A percentile compares a stretch with the other conserved stretches of the same genome.
These are phyloP conservation scores for Drosophila kanapiae DNA, from an alignment of 1,140 invertebrate species.

Conservation along the genomic window DNA sequence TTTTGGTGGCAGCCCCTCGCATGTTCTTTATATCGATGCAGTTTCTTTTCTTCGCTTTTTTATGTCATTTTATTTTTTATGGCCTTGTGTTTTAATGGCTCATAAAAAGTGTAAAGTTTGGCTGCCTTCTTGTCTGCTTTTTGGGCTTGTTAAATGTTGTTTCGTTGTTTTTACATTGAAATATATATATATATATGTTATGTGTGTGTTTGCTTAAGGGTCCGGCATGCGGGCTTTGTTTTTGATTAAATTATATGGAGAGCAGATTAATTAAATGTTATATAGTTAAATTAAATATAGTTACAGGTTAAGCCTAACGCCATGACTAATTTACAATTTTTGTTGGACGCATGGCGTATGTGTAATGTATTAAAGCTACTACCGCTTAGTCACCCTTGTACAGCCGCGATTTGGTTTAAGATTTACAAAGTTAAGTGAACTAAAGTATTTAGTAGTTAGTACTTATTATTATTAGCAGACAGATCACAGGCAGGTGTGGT, in stretches of 20 bases:
- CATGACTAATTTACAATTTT: neutral
- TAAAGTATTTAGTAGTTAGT: neutral
- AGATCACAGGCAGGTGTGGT: neutral
- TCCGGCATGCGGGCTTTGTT: too few species aligned
- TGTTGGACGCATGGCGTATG: neutral
- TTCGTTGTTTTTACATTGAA: neutral
- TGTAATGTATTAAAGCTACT: neutral
- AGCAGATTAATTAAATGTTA: too few species aligned
- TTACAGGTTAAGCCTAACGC: too few species aligned
- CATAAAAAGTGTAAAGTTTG: constrained; percentile 70
- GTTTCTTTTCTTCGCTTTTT: constrained; percentile 14
- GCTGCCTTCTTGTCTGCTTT: constrained; percentile 7
- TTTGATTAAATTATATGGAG: too few species aligned
- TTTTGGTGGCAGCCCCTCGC: neutral
- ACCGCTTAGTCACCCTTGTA: too few species aligned
- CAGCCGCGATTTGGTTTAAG: too few species aligned
- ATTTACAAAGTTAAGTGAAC: too few species aligned
- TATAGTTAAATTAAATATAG: too few species aligned
- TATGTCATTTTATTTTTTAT: constrained; percentile 48
- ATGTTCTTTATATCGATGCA: constrained; percentile 43
- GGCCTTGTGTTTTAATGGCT: constrained; percentile 70
- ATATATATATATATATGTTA: too few species aligned
- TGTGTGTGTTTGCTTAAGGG: too few species aligned
- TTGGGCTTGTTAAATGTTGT: neutral
- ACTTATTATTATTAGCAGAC: neutral